Conservation (phyloP, 2,113 vertebrate species). For the Bubo bubo region DNA sequence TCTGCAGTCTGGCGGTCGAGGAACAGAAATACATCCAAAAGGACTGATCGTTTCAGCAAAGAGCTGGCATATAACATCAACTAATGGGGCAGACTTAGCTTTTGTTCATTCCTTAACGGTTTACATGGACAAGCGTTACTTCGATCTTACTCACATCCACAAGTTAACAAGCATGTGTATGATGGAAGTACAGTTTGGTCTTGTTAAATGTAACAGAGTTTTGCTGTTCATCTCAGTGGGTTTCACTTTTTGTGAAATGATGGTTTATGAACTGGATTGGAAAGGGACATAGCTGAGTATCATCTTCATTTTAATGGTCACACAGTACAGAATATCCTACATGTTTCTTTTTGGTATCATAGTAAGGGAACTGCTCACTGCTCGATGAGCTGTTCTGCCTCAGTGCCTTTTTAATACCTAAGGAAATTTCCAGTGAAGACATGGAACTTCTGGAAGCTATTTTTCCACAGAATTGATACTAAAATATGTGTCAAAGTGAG, state of each 20-base stretch:
- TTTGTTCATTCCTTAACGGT: background rate
- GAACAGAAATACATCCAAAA: background rate
- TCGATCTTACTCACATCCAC: background rate
- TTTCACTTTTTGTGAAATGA: background rate
- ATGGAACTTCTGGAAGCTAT: background rate
- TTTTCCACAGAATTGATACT: background rate
- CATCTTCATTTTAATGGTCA: background rate
- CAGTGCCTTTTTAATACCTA: background rate
- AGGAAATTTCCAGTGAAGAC: background rate
- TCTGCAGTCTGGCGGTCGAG: background rate
- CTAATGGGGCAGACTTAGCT: background rate
- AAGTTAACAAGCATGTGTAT: fast-evolving
- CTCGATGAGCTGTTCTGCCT: background rate
- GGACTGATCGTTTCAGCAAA: background rate
- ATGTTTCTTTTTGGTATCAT: background rate
- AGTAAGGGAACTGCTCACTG: background rate
- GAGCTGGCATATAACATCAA: background rate
- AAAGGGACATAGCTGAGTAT: background rate
- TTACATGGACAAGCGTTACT: background rate
- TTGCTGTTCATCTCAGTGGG: background rate
- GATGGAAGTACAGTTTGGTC: background rate
- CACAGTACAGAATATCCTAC: background rate
- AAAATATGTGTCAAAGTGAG: background rate
- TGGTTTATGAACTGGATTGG: background rate
- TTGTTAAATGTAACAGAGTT: background rate